A percentile compares a stretch with the other conserved stretches of the same genome.
phyloP scores from a whole-genome alignment of 2,113 vertebrate genomes.

The Calidris pugnax region DNA sequence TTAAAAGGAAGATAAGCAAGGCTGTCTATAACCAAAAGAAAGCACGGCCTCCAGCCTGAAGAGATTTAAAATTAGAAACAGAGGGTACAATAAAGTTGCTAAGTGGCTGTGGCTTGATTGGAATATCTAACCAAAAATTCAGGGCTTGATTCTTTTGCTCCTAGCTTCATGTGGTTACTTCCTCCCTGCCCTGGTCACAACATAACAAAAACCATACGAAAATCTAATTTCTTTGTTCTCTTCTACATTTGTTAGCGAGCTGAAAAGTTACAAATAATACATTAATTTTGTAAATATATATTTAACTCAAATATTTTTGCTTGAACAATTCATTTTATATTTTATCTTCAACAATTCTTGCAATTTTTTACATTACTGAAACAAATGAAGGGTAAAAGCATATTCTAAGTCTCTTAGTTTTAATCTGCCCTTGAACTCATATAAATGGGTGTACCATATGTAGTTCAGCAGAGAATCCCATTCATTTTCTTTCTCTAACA shows the following conservation, averaged over 20 bases:
- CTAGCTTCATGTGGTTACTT: neutral
- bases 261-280: neutral
- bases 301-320: neutral
- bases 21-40: neutral
- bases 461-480: neutral
- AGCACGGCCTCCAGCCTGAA: neutral
- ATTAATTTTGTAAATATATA: neutral
- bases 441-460: neutral
- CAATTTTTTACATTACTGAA: neutral
- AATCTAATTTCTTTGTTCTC: neutral
- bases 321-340: neutral
- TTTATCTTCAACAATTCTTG: neutral
- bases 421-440: neutral
- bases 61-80: neutral
- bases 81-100: neutral
- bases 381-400: neutral
- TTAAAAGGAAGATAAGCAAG: neutral
- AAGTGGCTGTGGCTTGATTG: neutral
- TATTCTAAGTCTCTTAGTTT: neutral
- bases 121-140: neutral
- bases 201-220: neutral
- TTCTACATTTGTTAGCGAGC: neutral
- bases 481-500: neutral
- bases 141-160: neutral
- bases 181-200: neutral